These are phyloP conservation scores for Drosophila rufa DNA, from an alignment of 1,140 invertebrate genomes.

Conservation along the genomic window DNA sequence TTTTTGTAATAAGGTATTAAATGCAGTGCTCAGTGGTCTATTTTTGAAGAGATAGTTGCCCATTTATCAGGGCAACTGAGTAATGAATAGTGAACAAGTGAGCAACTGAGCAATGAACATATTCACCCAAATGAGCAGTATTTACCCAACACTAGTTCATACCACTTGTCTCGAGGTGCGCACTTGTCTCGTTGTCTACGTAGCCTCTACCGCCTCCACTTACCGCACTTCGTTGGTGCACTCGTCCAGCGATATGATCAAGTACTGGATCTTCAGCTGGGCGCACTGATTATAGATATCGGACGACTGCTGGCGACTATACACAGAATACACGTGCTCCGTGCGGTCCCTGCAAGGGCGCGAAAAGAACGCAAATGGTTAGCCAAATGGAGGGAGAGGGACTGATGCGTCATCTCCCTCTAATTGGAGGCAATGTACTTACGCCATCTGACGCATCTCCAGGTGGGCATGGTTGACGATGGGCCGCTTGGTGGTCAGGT, in stretches of 20 bases:
- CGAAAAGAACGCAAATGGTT: no score
- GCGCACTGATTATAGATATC: constrained; percentile 83
- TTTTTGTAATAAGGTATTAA: no score
- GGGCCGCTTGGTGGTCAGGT: constrained; percentile 77
- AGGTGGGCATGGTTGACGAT: constrained; percentile 83
- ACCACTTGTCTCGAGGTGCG: not conserved
- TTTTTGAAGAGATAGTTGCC: no score
- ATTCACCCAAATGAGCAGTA: no score
- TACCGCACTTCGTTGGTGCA: constrained; percentile 77
- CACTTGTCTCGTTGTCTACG: no score
- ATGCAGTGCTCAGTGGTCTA: no score
- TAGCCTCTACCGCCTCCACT: constrained; percentile 6
- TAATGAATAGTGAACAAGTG: no score
- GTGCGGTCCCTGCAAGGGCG: constrained; percentile 66
- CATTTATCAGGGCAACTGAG: no score
- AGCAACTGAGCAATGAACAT: no score
- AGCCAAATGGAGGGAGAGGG: constrained; percentile 1
- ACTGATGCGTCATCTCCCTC: constrained; percentile 3
- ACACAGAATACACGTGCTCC: constrained; percentile 80
- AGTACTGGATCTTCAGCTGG: constrained; percentile 83
- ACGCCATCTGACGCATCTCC: constrained; percentile 83
- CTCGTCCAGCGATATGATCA: constrained; percentile 79
- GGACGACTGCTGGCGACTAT: constrained; percentile 83
- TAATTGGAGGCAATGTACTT: constrained; percentile 36
- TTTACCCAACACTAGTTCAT: not conserved